Evolutionary conservation across 2,113 vertebrate genomes (phyloP), one percentile per base, ranked within the genome.

Genomic region (Tetrax tetrax): DNA sequence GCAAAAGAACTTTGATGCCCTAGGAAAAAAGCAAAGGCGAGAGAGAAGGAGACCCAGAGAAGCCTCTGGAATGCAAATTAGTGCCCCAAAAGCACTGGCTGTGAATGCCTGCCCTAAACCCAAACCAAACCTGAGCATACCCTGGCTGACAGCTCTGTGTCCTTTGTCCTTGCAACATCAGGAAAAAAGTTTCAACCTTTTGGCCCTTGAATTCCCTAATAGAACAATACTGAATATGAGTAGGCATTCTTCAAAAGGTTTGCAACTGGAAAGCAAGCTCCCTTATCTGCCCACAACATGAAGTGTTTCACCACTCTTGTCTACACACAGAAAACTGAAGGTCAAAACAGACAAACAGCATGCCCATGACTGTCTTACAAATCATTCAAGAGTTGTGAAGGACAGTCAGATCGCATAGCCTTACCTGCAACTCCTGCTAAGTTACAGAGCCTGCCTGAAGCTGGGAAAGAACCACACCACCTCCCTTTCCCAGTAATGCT

Each of bases 1-100:
- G 75, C 81, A 96, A 96, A 96, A 41, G 84, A 92, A 94, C 89
- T 96, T 82, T 89, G 77, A 85, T 77, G 89, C 69, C 61, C 79
- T 35, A 88, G 65, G 70, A 91, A 93, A 94, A 85, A 91, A 79
- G 37, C 5, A 7, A 89, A 83, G 76, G 45, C 3, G 0, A 96
- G 88, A 89, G 6, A 90, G 50, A 94, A 87, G 19, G 35, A 63
- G 90, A 92, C 38, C 17, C 27, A 90, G 56, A 83, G 50, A 90
- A 95, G 89, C 65, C 87, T 79, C 82, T 82, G 84, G 87, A 96
- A 95, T 95, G 84, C 43, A 90, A 90, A 96, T 86, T 50, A 76
- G n/a, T 80, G 48, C 20, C 72, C 74, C 45, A 53, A 72, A 93
- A 91, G 83, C 69, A 82, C 76, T 68, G 48, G 6, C 69, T 95